Conservation (phyloP, 2,888 invertebrate species). For the Nasonia oneida region DNA sequence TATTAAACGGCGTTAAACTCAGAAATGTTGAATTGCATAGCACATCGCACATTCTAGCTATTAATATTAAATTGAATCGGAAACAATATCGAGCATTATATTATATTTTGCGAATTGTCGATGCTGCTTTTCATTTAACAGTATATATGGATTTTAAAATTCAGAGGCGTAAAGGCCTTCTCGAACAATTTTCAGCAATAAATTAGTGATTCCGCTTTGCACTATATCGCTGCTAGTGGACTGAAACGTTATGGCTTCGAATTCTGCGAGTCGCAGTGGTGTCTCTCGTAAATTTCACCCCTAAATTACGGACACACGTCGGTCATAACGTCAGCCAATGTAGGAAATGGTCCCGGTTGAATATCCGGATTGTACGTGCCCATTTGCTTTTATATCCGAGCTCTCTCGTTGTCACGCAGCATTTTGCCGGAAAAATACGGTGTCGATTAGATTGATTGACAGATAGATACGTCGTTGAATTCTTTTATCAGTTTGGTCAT, state of each 20-base stretch:
- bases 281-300: constrained; percentile 48
- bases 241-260: constrained; percentile 32
- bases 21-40: not conserved
- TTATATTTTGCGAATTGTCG: too few relatives aligned
- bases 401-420: constrained; percentile 18
- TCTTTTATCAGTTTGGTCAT: constrained; percentile 36
- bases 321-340: constrained; percentile 52
- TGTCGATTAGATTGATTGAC: constrained; percentile 39
- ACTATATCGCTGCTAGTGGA: not conserved
- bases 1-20: not conserved
- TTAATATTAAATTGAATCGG: not conserved
- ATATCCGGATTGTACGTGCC: constrained; percentile 26
- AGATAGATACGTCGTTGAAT: constrained; percentile 26
- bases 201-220: not conserved
- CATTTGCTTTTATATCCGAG: constrained; percentile 36
- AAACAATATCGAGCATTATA: not conserved
- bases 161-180: not conserved
- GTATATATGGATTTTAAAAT: not conserved
- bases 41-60: not conserved
- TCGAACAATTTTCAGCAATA: not conserved
- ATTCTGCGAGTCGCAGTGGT: constrained; percentile 33
- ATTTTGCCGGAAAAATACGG: constrained; percentile 40
- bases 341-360: constrained; percentile 29
- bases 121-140: not conserved
- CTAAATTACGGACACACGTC: constrained; percentile 55